These are phyloP conservation scores for Agrypnus murinus DNA, from an alignment of 2,888 invertebrate species.

Conservation along the genomic window DNA sequence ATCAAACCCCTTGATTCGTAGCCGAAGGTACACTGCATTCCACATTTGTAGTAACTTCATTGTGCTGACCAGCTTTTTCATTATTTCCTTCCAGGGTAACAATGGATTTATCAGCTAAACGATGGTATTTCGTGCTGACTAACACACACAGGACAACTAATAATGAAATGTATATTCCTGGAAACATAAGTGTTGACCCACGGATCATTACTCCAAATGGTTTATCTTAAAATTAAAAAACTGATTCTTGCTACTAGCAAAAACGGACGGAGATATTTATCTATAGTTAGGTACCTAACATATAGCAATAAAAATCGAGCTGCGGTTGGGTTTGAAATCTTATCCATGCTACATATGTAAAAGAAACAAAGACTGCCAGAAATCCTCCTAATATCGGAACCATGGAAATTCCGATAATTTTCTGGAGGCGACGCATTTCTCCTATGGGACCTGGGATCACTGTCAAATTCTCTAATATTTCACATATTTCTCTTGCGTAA, in stretches of 20 bases:
- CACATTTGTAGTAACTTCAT: conserved; percentile 2
- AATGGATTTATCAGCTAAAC: conserved; percentile 6
- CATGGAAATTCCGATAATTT: not conserved
- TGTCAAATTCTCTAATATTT: conserved; percentile 20
- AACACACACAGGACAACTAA: conserved; percentile 13
- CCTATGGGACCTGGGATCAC: conserved; percentile 1
- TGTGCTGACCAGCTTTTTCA: not conserved
- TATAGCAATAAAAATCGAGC: conserved; percentile 14
- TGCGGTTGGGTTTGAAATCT: not conserved
- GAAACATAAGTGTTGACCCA: conserved; percentile 16
- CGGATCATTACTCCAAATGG: conserved; percentile 16
- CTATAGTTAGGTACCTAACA: conserved; percentile 21
- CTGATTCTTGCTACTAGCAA: not conserved
- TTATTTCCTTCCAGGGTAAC: conserved; percentile 24
- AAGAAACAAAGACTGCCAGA: not conserved
- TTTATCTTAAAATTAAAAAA: conserved; percentile 22
- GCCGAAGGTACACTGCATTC: conserved; percentile 19
- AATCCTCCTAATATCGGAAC: not conserved
- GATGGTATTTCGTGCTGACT: conserved; percentile 17
- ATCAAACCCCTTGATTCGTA: conserved; percentile 22
- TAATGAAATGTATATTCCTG: conserved; percentile 2
- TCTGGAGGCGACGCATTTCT: conserved; percentile 5
- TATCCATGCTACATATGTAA: conserved; percentile 22
- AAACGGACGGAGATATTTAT: not conserved
- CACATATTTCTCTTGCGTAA: not conserved